Conservation (phyloP, 2,797 vertebrate genomes). For the Acanthis flammea region DNA sequence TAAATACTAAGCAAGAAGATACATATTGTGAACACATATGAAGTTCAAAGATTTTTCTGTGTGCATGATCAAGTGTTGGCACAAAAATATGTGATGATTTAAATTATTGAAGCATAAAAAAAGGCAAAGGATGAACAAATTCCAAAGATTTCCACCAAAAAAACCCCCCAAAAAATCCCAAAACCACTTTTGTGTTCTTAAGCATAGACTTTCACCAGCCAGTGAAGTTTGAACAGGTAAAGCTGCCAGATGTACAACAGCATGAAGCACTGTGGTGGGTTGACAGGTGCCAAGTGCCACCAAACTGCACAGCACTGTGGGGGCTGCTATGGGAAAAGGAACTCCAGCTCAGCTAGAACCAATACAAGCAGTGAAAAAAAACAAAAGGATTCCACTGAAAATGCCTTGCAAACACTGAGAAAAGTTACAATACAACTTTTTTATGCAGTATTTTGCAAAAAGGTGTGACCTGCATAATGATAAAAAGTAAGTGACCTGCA, state of each 20-base stretch:
- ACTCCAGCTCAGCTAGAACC: background rate
- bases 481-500: background rate
- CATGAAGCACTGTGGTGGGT: background rate
- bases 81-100: background rate
- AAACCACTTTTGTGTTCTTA: background rate
- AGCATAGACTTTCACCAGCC: background rate
- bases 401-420: background rate
- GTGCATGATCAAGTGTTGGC: background rate
- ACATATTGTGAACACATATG: background rate
- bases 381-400: background rate
- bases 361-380: background rate
- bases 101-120: background rate
- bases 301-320: background rate
- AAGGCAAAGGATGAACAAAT: background rate
- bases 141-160: background rate
- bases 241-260: background rate
- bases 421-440: background rate
- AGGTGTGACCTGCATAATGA: background rate
- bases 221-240: background rate
- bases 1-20: background rate
- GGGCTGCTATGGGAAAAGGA: background rate
- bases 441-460: background rate
- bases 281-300: background rate
- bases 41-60: background rate
- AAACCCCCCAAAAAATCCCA: rapidly evolving